Evolutionary conservation across 2,797 vertebrate species (phyloP).

Genomic region (Takifugu rubripes): DNA sequence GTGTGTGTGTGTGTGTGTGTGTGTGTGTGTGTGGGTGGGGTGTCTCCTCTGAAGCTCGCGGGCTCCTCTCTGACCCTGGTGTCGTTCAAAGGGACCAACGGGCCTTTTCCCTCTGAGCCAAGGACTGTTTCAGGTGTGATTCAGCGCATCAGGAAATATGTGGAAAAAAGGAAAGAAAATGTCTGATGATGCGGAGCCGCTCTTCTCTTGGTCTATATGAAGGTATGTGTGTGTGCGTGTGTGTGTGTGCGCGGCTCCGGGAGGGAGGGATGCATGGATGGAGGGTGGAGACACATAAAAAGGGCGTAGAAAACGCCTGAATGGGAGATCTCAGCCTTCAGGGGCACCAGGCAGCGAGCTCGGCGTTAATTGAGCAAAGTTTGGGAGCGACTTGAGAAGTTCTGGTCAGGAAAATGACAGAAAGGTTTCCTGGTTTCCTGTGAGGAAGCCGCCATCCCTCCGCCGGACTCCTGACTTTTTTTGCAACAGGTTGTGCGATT

Average conservation of each 20-base stretch:
- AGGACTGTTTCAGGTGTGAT: no score
- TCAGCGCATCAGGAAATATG: no score
- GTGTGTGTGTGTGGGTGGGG: slow-evolving; percentile 32
- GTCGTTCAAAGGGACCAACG: slow-evolving; percentile 50
- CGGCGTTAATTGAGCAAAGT: slow-evolving; percentile 9
- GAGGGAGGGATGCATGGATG: slow-evolving; percentile 55
- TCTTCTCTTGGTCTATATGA: background rate
- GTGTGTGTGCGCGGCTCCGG: slow-evolving; percentile 24
- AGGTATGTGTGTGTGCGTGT: slow-evolving; percentile 25
- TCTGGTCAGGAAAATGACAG: background rate
- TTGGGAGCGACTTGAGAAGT: background rate
- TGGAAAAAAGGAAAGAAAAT: no score
- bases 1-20: slow-evolving; percentile 23
- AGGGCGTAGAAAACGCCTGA: slow-evolving; percentile 51
- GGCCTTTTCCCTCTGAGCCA: slow-evolving; percentile 22
- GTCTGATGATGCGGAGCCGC: no score
- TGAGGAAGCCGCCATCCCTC: slow-evolving; percentile 8
- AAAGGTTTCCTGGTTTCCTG: slow-evolving; percentile 25
- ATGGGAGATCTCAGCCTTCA: slow-evolving; percentile 33
- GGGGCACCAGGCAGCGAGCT: background rate
- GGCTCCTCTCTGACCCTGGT: slow-evolving; percentile 41
- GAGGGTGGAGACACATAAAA: slow-evolving; percentile 65
- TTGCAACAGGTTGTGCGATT: slow-evolving; percentile 58
- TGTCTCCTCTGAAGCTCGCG: slow-evolving; percentile 2
- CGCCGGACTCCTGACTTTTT: slow-evolving; percentile 27